Percentiles rank a stretch among this genome's conserved stretches.
These are phyloP conservation scores for Osmoderma eremita DNA, from an alignment of 2,888 invertebrate genomes.

Conservation along the genomic window DNA sequence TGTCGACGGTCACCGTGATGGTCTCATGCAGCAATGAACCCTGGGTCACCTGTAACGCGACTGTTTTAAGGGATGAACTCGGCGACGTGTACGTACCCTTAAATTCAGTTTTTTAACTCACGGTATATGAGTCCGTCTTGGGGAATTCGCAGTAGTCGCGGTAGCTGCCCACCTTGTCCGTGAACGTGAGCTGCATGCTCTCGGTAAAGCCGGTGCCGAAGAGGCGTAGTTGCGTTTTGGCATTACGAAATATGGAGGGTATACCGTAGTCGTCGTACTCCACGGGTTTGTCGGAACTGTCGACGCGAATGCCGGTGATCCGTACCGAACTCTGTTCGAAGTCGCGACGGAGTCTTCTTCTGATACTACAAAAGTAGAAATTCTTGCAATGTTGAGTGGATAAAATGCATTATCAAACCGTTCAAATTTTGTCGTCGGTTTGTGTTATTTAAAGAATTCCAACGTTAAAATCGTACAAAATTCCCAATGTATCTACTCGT, in stretches of 20 bases:
- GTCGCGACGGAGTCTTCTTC: conserved; percentile 7
- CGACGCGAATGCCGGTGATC: conserved; percentile 70
- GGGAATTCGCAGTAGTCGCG: conserved; percentile 74
- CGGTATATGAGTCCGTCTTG: conserved; percentile 64
- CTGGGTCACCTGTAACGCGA: conserved; percentile 64
- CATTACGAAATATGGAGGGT: conserved; percentile 74
- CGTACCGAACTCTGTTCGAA: conserved; percentile 19
- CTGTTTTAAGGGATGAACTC: conserved; percentile 32
- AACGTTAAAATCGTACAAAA: too few relatives aligned
- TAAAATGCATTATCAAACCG: too few relatives aligned
- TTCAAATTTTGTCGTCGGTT: too few relatives aligned
- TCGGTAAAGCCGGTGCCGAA: conserved; percentile 78
- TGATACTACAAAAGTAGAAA: neutral
- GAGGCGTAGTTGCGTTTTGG: conserved; percentile 72
- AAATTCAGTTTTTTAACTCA: conserved; percentile 56
- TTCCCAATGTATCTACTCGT: too few relatives aligned
- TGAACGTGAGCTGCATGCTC: conserved; percentile 77
- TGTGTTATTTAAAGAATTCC: too few relatives aligned
- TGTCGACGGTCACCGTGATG: conserved; percentile 66
- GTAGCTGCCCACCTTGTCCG: conserved; percentile 67
- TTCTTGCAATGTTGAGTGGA: too few relatives aligned
- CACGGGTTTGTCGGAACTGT: conserved; percentile 69
- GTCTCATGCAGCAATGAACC: conserved; percentile 60
- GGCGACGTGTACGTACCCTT: conserved; percentile 27
- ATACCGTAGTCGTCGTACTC: conserved; percentile 69